Base-by-base conservation (phyloP, 2,888 invertebrate species). In the Seira ritae region DNA sequence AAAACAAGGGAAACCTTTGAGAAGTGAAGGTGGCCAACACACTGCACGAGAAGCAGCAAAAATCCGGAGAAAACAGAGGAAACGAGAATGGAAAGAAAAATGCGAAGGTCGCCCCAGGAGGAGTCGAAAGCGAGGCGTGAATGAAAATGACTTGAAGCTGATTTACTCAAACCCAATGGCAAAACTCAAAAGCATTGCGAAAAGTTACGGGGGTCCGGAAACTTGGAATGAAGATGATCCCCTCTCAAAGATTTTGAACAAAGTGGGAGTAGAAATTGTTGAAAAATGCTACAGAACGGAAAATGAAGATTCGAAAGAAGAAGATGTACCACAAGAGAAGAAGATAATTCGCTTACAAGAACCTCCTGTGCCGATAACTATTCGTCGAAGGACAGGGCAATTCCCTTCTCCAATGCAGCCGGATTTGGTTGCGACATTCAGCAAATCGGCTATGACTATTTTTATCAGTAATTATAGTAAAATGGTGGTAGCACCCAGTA, bases 101-200 rank as follows among this genome's bases (percentile, higher is more conserved):
- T 17, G 55, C 15, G n/a, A 17, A 17, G 17, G 55, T 2, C 55
- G 55, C 2, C 15, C 15, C 1, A 55, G 12, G 55, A 65, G 12
- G 22, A 65, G 4, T 17, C 8, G 12, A 12, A 65, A 65, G 20
- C 10, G 12, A 4, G 19, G 19, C 19, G 19, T 65, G 22, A 65
- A 22, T 19, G 12, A 17, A 20, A 20, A 17, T 10, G 37, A 68
- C 12, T 6, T 67, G 15, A 12, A 67, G 19, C 17, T 37, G 15
- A 17, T 68, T 17, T 68, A 68, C 31, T 15, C 31, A 12, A 68
- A 68, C n/a, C 68, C 68, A 68, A 68, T 68, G 68, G 31, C 37
- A 1, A 24, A 37, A 23, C 37, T 68, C 6, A 31, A 37, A n/a
- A 37, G 6, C n/a, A 37, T 68, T 37, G 68, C 17, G 1, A n/a